Evolutionary conservation across 2,797 vertebrate genomes (phyloP).

Genomic region (Cryptoblepharus egeriae): DNA sequence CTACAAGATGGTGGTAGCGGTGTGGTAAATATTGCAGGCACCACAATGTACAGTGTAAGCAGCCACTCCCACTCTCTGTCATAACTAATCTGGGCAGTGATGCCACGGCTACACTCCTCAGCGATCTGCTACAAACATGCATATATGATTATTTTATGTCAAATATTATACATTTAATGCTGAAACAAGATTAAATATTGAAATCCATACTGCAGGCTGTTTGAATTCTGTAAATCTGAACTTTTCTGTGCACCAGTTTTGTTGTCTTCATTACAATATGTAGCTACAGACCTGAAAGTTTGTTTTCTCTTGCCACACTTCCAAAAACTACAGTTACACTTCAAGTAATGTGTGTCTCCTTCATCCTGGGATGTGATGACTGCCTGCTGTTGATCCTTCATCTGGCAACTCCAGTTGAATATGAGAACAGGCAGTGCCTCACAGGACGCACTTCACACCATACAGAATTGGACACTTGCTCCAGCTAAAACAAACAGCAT

Average conservation of each 20-base stretch:
- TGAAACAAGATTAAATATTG: conserved; percentile 56
- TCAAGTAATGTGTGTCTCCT: conserved; percentile 45
- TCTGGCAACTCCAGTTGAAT: conserved; percentile 17
- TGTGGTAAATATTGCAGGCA: too few relatives aligned
- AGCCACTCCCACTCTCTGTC: too few relatives aligned
- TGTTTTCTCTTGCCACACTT: neutral
- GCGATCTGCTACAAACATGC: too few relatives aligned
- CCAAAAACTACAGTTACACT: conserved; percentile 47
- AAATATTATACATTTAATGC: conserved; percentile 67
- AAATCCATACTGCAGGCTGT: neutral
- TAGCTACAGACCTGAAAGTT: neutral
- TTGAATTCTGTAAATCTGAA: conserved; percentile 20
- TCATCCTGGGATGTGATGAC: conserved; percentile 41
- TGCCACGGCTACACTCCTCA: too few relatives aligned
- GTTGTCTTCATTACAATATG: neutral
- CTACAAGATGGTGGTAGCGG: too few relatives aligned
- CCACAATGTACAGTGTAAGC: too few relatives aligned
- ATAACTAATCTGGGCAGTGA: too few relatives aligned
- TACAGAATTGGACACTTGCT: conserved; percentile 74
- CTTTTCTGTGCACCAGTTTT: conserved; percentile 28
- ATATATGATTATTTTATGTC: conserved; percentile 38
- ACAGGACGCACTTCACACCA: conserved; percentile 60
- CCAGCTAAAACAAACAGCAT: conserved; percentile 84
- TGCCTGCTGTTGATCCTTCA: neutral
- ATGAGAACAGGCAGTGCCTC: conserved; percentile 49